Base-by-base conservation (phyloP, 2,888 invertebrate genomes). In the Drosophila anomalata region DNA sequence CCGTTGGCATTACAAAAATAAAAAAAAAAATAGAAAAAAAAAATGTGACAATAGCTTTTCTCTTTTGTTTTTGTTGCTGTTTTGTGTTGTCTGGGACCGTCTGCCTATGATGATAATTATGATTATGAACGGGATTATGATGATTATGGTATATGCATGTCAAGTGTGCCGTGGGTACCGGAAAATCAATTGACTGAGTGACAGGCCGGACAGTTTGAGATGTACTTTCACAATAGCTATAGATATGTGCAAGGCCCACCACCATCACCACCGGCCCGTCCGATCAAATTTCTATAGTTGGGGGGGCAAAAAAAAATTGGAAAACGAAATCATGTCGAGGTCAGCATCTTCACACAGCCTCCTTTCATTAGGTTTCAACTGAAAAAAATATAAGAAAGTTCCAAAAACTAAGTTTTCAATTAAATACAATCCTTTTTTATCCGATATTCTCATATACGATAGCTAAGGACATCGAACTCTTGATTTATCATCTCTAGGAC, bases 101-200 rank as follows among this genome's bases (percentile, higher is more conserved):
- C 39, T 39, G 41, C 9, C 41, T 39, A 44, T 46, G n/a, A 39
- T n/a, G 44, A 39, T 36, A 20, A 46, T 20, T 39, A 41, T 26
- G 42, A 33, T 42, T 20, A 33, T 54, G 33, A 12, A 44, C 17
- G 22, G 33, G 39, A 50, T 42, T 26, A 41, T 53, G 41, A 62
- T 52, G 53, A 33, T 36, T 39, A 54, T 57, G 66, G 33, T 51
- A 56, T 65, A 79, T 85, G 86, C 81, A 82, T 82, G 83, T 78
- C 81, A 82, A 85, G 81, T 82, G 80, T 61, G 63, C 60, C 69
- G 69, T 80, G 77, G 72, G 70, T 61, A 85, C 83, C 83, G 82
- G 82, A 83, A 82, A 82, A 82, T 82, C 82, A 82, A 82, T 82
- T 80, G 80, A 67, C 71, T 71, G 76, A 72, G 79, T 74, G 81